These are phyloP conservation scores for Irena cyanogastra DNA, from an alignment of 2,113 vertebrate genomes.

Conservation along the genomic window DNA sequence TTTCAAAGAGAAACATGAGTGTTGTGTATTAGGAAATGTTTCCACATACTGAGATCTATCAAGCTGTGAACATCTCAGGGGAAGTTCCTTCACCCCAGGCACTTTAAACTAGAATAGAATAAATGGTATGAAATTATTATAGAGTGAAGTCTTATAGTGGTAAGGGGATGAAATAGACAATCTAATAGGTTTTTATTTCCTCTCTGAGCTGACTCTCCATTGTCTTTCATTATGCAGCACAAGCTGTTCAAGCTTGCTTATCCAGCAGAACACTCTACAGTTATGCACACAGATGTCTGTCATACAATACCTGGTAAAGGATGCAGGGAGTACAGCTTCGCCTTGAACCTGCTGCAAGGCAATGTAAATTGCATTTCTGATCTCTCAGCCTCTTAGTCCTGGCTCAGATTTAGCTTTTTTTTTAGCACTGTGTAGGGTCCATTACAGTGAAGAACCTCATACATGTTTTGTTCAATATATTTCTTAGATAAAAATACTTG, in stretches of 20 bases:
- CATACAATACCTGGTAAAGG: rapidly evolving
- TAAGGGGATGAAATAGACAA: neutral
- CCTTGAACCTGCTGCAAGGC: neutral
- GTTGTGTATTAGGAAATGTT: neutral
- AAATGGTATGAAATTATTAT: neutral
- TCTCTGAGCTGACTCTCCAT: neutral
- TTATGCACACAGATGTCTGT: rapidly evolving
- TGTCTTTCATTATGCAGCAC: neutral
- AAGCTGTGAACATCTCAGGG: slow-evolving; percentile 10
- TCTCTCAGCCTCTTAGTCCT: neutral
- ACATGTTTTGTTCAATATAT: neutral
- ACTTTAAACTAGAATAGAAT: slow-evolving; percentile 4
- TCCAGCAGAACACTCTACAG: neutral
- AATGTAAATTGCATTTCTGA: neutral
- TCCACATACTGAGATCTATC: slow-evolving; percentile 7
- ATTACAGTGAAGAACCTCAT: neutral
- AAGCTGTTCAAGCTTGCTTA: neutral
- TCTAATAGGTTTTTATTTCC: neutral
- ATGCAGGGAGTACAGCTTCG: rapidly evolving
- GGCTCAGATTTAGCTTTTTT: neutral
- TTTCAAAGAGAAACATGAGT: slow-evolving; percentile 8
- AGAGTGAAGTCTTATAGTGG: neutral
- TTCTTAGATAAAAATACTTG: neutral
- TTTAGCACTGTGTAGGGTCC: neutral
- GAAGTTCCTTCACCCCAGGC: slow-evolving; percentile 13